These are phyloP conservation scores for Heliconius himera DNA, from an alignment of 1,140 invertebrate genomes.

Conservation along the genomic window DNA sequence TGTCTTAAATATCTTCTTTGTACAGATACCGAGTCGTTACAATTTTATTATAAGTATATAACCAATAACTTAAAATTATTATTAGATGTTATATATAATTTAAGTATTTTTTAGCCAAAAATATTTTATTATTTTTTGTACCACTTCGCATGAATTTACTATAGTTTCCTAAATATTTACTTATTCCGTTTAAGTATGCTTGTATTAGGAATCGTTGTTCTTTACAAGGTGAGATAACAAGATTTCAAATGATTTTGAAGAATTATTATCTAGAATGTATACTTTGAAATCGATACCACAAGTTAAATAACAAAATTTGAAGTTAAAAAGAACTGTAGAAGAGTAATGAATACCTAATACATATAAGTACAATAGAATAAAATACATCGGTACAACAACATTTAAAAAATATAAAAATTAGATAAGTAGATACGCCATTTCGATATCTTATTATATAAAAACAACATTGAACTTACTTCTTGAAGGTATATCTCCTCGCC, in stretches of 20 bases:
- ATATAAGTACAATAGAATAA: not conserved
- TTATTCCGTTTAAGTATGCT: not conserved
- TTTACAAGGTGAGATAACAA: slow-evolving; percentile 3
- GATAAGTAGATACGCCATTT: not conserved
- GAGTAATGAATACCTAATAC: not conserved
- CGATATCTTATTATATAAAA: not conserved
- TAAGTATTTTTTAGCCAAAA: not conserved
- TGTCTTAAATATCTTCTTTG: no score
- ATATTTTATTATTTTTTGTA: not conserved
- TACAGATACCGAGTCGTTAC: no score
- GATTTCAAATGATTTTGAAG: not conserved
- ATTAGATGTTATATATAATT: no score
- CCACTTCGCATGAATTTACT: not conserved
- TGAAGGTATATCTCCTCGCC: slow-evolving; percentile 62
- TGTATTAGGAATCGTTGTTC: not conserved
- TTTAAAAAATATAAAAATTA: not conserved
- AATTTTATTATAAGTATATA: no score
- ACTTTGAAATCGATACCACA: no score
- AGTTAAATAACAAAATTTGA: not conserved
- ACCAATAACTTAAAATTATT: no score
- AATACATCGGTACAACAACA: not conserved
- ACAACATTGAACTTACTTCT: slow-evolving; percentile 50
- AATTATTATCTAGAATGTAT: not conserved
- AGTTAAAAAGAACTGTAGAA: no score
- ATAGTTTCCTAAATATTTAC: not conserved